Base-by-base conservation (phyloP, 1,140 invertebrate genomes). In the Lamellibrachia luymesi region DNA sequence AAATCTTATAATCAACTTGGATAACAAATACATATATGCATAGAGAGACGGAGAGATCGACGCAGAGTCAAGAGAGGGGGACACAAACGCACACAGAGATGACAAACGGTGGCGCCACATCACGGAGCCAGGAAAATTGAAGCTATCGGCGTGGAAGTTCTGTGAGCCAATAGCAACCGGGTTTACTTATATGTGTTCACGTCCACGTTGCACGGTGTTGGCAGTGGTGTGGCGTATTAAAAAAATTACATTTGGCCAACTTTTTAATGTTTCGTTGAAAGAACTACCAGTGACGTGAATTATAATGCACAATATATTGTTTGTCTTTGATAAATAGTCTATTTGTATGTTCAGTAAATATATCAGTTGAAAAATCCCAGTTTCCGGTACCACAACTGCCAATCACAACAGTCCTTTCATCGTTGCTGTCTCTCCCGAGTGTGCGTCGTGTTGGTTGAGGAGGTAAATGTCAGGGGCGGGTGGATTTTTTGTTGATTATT, bases 121-220 rank as follows among this genome's bases (percentile, higher is more conserved):
- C 64, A 22, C 64, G 64, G 64, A 80, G 64, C 64, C 64, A 22
- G 64, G 17, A 22, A 22, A 80, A 80, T 22, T 22, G 1, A 80
- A 22, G 7, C 64, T 80, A 80, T 22, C 25, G 38, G 38, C 7
- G 17, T 80, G 64, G 64, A 8, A 2, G 64, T 80, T 17, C 64
- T 10, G 64, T 22, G 64, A 80, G 64, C 64, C 64, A 80, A 80
- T 80, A 22, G 25, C 4, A 80, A 10, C 64, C 64, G 64, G 64
- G 13, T 22, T 80, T 80, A 80, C 64, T 10, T 80, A 22, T 10
- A 80, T 17, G 64, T 80, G 13, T 80, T 80, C 64, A 22, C 25
- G 64, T 80, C 64, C 64, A 80, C 64, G 64, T 80, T 80, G 64
- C 64, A 80, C 64, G 64, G 64, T 80, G 64, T 80, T 80, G 64